Evolutionary conservation across 1,140 invertebrate genomes (phyloP), one percentile per base, ranked within the genome.

Genomic region (Dendroctonus valens): DNA sequence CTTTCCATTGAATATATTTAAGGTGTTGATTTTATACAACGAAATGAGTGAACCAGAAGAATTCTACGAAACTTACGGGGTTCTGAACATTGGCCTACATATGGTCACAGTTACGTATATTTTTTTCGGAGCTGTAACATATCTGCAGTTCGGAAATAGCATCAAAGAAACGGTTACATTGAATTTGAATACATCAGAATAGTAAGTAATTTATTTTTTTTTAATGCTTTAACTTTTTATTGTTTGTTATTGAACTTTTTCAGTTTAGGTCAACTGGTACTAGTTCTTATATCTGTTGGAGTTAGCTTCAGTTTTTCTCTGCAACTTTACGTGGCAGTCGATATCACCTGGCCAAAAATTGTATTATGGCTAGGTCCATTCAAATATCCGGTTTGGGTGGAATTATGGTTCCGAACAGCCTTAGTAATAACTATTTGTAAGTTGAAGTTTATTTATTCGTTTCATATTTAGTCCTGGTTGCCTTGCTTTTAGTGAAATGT

Each of bases 11-110:
- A 26, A 1, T 55, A 39, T 9, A 11, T 72, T 76, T 42, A 65
- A 93, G 90, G 88, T 95, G 48, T 80, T 96, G 69, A 93, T 93
- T 0, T 76, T 96, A 70, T 91, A 95, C 78, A 94, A 93, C 73
- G 89, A 92, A 75, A 95, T 96, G 93, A 86, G 83, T 26, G 85
- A 84, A 12, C 89, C 91, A 0, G 79, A 83, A 62, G 83, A 86
- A 64, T 95, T 96, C 78, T 85, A 85, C 65, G 89, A 86, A 58
- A 80, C 84, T 4, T 76, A 88, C 6, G 93, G 94, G 0, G 91
- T 96, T 0, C 78, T 96, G 7, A 95, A 94, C 75, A 84, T 89
- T 3, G 89, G 91, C 40, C 94, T 96, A 92, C 76, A 86, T 0
- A 80, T 90, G 26, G 91, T 94, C 0, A 87, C 86, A 0, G 59